Conservation (phyloP, 1,140 invertebrate species). For the Copidosoma floridanum region DNA sequence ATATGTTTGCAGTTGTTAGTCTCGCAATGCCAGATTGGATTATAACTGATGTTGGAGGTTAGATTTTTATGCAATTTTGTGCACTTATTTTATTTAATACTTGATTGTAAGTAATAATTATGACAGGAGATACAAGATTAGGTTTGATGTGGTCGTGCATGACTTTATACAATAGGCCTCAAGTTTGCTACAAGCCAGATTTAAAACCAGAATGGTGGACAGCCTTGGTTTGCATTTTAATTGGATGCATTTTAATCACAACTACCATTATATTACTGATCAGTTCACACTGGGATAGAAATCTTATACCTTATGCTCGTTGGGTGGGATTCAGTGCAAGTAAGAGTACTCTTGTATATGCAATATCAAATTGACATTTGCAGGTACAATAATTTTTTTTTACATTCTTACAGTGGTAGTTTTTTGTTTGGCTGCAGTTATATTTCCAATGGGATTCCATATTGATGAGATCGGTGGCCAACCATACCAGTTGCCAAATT, state of each 20-base stretch:
- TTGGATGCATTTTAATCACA: conserved; percentile 90
- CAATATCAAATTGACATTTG: background rate
- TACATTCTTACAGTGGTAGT: conserved; percentile 78
- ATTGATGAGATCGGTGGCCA: conserved; percentile 94
- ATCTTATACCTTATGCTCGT: conserved; percentile 86
- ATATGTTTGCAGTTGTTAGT: conserved; percentile 91
- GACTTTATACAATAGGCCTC: conserved; percentile 84
- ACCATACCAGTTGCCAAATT: conserved; percentile 92
- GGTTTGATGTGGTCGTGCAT: conserved; percentile 93
- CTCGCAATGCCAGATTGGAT: conserved; percentile 95
- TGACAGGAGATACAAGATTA: conserved; percentile 78
- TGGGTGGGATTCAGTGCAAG: conserved; percentile 95
- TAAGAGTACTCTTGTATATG: conserved; percentile 57
- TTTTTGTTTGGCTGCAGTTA: conserved; percentile 91
- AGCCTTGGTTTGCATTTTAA: conserved; percentile 85
- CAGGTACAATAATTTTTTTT: conserved; percentile 10
- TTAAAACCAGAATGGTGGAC: conserved; percentile 88
- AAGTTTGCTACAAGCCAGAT: conserved; percentile 84
- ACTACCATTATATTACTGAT: conserved; percentile 84
- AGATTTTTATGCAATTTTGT: conserved; percentile 18
- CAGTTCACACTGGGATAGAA: conserved; percentile 86
- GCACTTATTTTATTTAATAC: conserved; percentile 16
- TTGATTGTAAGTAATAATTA: conserved; percentile 16
- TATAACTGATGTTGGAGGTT: conserved; percentile 89
- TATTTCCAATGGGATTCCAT: conserved; percentile 94